phyloP scores from a whole-genome alignment of 2,888 invertebrate species.

The Chloroclysta siterata region DNA sequence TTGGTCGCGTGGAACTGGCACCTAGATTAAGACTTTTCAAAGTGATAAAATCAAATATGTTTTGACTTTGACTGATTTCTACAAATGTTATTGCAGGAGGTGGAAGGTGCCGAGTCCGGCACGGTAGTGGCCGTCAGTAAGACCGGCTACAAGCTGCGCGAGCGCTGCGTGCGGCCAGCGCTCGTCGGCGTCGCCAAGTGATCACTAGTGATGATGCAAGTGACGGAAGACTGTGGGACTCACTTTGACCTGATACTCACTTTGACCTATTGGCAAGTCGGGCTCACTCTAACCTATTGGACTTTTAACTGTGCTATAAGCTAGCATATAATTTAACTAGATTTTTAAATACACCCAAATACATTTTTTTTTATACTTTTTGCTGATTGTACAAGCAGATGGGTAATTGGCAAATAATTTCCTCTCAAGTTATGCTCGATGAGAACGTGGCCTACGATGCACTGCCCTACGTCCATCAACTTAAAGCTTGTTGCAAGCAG shows the following conservation, averaged over 20 bases:
- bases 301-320: background rate
- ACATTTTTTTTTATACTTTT: too few relatives aligned
- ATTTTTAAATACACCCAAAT: background rate
- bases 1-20: too few relatives aligned
- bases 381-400: too few relatives aligned
- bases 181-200: constrained; percentile 97
- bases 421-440: too few relatives aligned
- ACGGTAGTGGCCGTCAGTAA: constrained; percentile 97
- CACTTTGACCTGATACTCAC: background rate
- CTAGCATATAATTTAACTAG: background rate
- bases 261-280: background rate
- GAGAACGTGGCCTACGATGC: too few relatives aligned
- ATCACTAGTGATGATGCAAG: constrained; percentile 6
- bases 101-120: constrained; percentile 92
- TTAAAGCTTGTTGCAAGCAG: too few relatives aligned
- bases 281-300: background rate
- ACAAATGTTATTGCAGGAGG: constrained; percentile 71
- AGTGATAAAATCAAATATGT: too few relatives aligned
- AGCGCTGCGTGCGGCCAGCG: constrained; percentile 97
- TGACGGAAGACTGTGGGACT: background rate
- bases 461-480: too few relatives aligned
- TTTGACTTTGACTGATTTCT: too few relatives aligned
- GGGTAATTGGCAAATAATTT: too few relatives aligned
- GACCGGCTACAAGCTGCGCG: constrained; percentile 97
- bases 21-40: too few relatives aligned